Base-by-base conservation (phyloP, 2,888 invertebrate species). In the Taenaris catops region DNA sequence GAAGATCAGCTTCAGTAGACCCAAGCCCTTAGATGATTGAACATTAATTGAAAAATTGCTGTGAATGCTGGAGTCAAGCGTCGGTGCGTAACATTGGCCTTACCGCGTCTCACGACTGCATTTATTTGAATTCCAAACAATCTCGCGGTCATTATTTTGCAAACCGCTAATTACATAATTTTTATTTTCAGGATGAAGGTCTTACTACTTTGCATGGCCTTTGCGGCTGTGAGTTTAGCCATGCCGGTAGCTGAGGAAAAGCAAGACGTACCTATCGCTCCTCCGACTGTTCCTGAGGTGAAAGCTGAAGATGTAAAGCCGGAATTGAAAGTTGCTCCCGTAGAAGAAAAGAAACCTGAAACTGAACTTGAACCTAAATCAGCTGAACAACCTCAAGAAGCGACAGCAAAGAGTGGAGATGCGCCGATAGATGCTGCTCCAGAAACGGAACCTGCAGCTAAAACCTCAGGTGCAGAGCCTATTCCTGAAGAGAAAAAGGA, bases 151-250 rank as follows among this genome's bases (percentile, higher is more conserved):
- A 64, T 69, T 67, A 63, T 58, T 53, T 47, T 32, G 34, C 50
- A 58, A 55, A 70, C 65, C 64, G 63, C 71, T 80, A 71, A 78
- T 66, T 40, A 44, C 34, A 39, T 63, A 66, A 68, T 61, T 54
- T 51, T 37, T 62, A 55, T 68, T 84, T 86, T 45, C 87, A 91
- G 90, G 79, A 92, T 91, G 91, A 91, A 90, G 87, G 74, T 91
- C 63, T 79, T 91, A 67, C 56, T 91, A 60, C 62, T 91, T 65
- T 86, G 88, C 57, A 65, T 91, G 60, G 84, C 90, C 66, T 74
- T 90, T 55, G 84, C 88, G 64, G 87, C 71, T 64, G 88, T 67
- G 64, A 87, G 63, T 70, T 55, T 89, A 56, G 88, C 90, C 19
- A 89, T 90, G 88, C 92, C 92, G 28, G 74, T 92, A 23, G 90